Conservation (phyloP, 2,888 invertebrate genomes). For the Cordylochernes scorpioides region DNA sequence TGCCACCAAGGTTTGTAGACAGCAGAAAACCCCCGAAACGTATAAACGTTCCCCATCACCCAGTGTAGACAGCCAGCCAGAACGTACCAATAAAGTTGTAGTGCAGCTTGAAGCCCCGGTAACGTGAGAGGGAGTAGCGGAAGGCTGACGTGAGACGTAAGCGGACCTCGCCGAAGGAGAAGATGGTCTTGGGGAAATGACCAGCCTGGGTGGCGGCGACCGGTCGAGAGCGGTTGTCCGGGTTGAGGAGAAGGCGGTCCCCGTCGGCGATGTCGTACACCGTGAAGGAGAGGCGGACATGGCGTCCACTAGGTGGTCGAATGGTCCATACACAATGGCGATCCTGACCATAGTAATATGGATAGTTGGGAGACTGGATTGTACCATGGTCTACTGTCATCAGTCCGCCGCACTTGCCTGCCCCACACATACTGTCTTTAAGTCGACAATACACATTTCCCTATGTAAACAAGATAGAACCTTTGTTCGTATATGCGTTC, state of each 20-base stretch:
- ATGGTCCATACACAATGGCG: slow-evolving; percentile 16
- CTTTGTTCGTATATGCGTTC: no score
- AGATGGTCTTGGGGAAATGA: slow-evolving; percentile 15
- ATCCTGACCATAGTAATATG: slow-evolving; percentile 17
- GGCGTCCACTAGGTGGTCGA: slow-evolving; percentile 13
- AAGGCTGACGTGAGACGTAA: slow-evolving; percentile 15
- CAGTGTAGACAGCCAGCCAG: slow-evolving; percentile 9
- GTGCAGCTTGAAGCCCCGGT: slow-evolving; percentile 15
- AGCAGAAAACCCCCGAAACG: no score
- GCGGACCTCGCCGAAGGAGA: slow-evolving; percentile 15
- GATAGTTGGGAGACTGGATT: slow-evolving; percentile 14
- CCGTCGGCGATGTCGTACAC: slow-evolving; percentile 15
- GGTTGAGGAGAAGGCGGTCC: slow-evolving; percentile 13
- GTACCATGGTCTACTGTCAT: slow-evolving; percentile 10
- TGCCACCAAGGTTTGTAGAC: no score
- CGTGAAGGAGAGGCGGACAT: slow-evolving; percentile 16
- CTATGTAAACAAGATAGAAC: no score
- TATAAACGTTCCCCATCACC: no score
- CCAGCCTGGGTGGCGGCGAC: slow-evolving; percentile 13
- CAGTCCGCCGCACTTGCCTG: slow-evolving; percentile 12
- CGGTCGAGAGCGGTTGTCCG: slow-evolving; percentile 7
- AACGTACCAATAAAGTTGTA: slow-evolving; percentile 15
- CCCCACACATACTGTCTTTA: no score
- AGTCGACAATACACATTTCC: no score
- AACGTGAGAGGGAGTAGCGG: slow-evolving; percentile 15